Conservation (phyloP, 2,888 invertebrate species). For the Andrena flavipes region DNA sequence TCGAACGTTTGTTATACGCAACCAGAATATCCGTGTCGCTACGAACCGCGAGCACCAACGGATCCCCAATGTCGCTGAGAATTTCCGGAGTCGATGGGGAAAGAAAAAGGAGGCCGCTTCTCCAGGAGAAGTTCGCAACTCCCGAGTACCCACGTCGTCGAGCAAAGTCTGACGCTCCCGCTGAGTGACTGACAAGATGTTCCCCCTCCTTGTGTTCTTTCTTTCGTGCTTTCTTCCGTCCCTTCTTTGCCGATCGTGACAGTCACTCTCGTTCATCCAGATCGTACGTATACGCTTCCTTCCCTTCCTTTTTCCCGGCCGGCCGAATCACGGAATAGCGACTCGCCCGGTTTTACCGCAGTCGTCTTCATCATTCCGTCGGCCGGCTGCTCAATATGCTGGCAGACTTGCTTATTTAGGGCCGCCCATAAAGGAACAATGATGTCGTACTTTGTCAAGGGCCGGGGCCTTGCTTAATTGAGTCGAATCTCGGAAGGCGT, state of each 20-base stretch:
- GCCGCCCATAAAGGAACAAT: constrained; percentile 80
- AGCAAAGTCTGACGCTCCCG: constrained; percentile 64
- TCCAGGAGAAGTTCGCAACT: constrained; percentile 20
- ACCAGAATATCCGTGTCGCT: background rate
- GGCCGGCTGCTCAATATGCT: constrained; percentile 76
- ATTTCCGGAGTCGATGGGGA: constrained; percentile 26
- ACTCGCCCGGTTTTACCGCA: constrained; percentile 61
- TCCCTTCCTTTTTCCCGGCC: constrained; percentile 36
- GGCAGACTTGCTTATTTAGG: constrained; percentile 79
- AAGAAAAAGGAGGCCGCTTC: background rate
- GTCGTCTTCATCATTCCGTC: constrained; percentile 77
- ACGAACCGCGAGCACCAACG: background rate
- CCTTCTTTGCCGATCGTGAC: constrained; percentile 28
- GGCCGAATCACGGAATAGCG: constrained; percentile 46
- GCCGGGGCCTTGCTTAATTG: constrained; percentile 78
- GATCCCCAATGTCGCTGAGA: constrained; percentile 4
- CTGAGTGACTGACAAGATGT: constrained; percentile 78
- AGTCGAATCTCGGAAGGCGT: constrained; percentile 78
- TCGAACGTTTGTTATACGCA: background rate
- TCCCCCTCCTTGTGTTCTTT: constrained; percentile 58
- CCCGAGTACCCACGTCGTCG: constrained; percentile 46
- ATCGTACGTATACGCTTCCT: background rate
- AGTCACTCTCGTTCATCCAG: constrained; percentile 16
- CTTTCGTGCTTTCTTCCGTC: constrained; percentile 41
- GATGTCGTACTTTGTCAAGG: constrained; percentile 82